A percentile compares a stretch with the other conserved stretches of the same genome.
phyloP scores from a whole-genome alignment of 2,113 vertebrate genomes.

The Oreocharis arfaki region DNA sequence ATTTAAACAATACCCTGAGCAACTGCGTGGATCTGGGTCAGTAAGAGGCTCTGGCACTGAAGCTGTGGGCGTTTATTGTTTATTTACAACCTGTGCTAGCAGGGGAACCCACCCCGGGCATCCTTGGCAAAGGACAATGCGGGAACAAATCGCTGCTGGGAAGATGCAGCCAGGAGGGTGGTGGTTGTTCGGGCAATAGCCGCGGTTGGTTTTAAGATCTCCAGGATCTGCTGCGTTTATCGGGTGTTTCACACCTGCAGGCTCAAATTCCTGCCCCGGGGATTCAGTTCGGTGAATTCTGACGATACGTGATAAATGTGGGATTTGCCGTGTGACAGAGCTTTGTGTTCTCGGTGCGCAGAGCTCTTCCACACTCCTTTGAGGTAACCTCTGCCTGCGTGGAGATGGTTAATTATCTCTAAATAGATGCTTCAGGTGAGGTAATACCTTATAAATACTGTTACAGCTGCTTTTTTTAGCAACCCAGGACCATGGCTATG shows the following conservation, averaged over 20 bases:
- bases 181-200: neutral
- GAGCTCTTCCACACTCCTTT: neutral
- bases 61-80: neutral
- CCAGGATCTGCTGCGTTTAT: neutral
- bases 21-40: neutral
- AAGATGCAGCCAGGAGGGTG: neutral
- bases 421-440: neutral
- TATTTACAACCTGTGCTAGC: neutral
- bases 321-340: too few relatives aligned
- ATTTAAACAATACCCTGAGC: neutral
- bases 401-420: neutral
- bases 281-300: neutral
- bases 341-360: neutral
- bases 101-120: neutral
- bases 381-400: neutral
- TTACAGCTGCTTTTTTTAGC: accelerated
- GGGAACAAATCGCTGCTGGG: neutral
- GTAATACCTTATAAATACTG: accelerated
- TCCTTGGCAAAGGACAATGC: neutral
- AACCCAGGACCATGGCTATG: neutral
- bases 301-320: accelerated
- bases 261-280: neutral
- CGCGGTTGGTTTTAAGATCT: accelerated
- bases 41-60: neutral
- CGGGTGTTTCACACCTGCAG: neutral